Conservation (phyloP, 2,888 invertebrate genomes). For the Diaprepes abbreviatus region DNA sequence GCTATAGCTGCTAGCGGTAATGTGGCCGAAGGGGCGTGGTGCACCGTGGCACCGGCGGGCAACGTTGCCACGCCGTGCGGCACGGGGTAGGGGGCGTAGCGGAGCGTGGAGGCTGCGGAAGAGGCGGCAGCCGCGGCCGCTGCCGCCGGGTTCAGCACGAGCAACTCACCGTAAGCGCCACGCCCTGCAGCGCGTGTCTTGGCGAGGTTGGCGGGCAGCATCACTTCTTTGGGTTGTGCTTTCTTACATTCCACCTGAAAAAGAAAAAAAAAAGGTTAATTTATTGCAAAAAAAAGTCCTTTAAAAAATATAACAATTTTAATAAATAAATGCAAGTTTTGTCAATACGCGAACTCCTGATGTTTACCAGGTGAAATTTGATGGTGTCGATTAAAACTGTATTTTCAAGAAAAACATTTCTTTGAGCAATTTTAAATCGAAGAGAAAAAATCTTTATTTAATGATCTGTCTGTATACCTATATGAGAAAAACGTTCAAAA, state of each 20-base stretch:
- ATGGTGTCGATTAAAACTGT: no score
- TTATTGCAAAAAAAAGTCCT: no score
- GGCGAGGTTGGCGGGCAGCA: constrained; percentile 97
- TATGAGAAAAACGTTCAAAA: no score
- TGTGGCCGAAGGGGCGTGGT: constrained; percentile 60
- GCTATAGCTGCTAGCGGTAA: constrained; percentile 64
- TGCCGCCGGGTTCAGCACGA: constrained; percentile 80
- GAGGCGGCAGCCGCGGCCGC: constrained; percentile 75
- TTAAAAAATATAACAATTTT: no score
- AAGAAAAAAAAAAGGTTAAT: no score
- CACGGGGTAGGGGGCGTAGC: constrained; percentile 74
- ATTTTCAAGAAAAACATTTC: no score
- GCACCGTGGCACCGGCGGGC: constrained; percentile 53
- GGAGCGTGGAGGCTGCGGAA: constrained; percentile 68
- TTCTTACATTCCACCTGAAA: constrained; percentile 99
- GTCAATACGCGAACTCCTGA: no score
- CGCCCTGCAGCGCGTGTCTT: constrained; percentile 96
- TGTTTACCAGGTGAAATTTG: no score
- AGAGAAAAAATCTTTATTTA: no score
- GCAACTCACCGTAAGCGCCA: constrained; percentile 98
- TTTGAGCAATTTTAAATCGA: no score
- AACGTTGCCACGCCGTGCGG: constrained; percentile 61
- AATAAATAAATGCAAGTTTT: no score
- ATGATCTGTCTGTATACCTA: no score
- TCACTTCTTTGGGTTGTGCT: constrained; percentile 99